phyloP scores from a whole-genome alignment of 1,140 invertebrate species.

The Calliopsis andreniformis region DNA sequence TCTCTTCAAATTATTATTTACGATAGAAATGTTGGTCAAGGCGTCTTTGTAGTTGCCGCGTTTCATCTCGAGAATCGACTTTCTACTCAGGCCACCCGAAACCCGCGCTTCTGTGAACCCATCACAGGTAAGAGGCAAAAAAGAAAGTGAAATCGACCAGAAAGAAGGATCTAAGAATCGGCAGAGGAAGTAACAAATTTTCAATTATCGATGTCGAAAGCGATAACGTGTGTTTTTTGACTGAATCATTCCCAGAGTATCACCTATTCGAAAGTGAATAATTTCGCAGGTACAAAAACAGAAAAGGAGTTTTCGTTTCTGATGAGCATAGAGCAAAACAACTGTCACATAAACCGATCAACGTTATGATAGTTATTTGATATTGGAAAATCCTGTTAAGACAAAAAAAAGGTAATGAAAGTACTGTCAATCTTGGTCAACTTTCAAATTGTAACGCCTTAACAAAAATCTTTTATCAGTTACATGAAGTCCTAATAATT shows the following conservation, averaged over 20 bases:
- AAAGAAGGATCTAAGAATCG: neutral
- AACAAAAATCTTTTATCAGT: too few relatives aligned
- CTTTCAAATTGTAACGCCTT: too few relatives aligned
- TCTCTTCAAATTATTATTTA: neutral
- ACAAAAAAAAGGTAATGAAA: too few relatives aligned
- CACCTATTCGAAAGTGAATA: neutral
- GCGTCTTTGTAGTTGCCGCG: neutral
- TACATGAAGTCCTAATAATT: too few relatives aligned
- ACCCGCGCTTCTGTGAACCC: neutral
- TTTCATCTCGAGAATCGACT: neutral
- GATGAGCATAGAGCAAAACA: too few relatives aligned
- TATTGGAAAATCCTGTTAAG: too few relatives aligned
- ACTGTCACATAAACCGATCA: too few relatives aligned
- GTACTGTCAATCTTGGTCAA: too few relatives aligned
- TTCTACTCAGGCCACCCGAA: neutral
- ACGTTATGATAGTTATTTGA: too few relatives aligned
- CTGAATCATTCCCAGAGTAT: neutral
- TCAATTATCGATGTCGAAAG: neutral
- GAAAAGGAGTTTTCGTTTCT: neutral
- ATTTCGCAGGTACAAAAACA: constrained; percentile 17
- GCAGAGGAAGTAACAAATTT: neutral
- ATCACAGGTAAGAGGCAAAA: neutral
- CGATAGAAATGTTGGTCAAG: neutral
- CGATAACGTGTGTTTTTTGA: neutral
- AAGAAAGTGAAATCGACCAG: neutral